Evolutionary conservation across 2,113 vertebrate species (phyloP).

Genomic region (Epinephelus fuscoguttatus): DNA sequence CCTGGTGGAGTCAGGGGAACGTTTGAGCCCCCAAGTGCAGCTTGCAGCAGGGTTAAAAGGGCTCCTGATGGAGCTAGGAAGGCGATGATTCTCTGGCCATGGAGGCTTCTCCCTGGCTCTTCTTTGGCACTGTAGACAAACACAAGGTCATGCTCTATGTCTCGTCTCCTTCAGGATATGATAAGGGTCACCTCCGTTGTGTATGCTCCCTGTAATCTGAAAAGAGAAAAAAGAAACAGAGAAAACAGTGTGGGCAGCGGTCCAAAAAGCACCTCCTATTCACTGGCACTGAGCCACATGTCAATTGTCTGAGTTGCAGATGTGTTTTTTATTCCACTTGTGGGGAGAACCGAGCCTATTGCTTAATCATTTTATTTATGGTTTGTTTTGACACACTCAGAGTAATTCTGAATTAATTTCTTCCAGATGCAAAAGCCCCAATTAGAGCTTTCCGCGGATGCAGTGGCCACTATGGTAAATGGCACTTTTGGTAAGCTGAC

Average conservation of each 20-base stretch:
- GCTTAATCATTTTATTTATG: slow-evolving; percentile 35
- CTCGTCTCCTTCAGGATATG: slow-evolving; percentile 68
- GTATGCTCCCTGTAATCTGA: slow-evolving; percentile 70
- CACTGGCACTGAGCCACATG: slow-evolving; percentile 44
- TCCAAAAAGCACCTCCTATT: slow-evolving; percentile 21
- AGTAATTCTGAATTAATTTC: slow-evolving; percentile 50
- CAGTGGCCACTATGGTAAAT: slow-evolving; percentile 21
- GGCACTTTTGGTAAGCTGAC: slow-evolving; percentile 40
- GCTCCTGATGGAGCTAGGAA: slow-evolving; percentile 84
- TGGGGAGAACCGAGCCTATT: slow-evolving; percentile 12
- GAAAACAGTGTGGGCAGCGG: slow-evolving; percentile 47
- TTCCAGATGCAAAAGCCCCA: slow-evolving; percentile 34
- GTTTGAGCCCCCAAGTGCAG: slow-evolving; percentile 83
- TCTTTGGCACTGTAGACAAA: slow-evolving; percentile 68
- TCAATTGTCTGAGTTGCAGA: slow-evolving; percentile 43
- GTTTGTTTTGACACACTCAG: slow-evolving; percentile 41
- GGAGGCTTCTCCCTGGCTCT: slow-evolving; percentile 55
- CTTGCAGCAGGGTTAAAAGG: slow-evolving; percentile 61
- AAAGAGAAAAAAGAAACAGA: slow-evolving; percentile 60
- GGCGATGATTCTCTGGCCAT: slow-evolving; percentile 56
- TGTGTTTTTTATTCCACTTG: slow-evolving; percentile 32
- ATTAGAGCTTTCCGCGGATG: slow-evolving; percentile 12
- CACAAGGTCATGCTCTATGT: slow-evolving; percentile 64
- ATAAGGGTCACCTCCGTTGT: slow-evolving; percentile 58
- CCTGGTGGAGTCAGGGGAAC: slow-evolving; percentile 86